Conservation (phyloP, 2,113 vertebrate genomes). For the Fulica atra region DNA sequence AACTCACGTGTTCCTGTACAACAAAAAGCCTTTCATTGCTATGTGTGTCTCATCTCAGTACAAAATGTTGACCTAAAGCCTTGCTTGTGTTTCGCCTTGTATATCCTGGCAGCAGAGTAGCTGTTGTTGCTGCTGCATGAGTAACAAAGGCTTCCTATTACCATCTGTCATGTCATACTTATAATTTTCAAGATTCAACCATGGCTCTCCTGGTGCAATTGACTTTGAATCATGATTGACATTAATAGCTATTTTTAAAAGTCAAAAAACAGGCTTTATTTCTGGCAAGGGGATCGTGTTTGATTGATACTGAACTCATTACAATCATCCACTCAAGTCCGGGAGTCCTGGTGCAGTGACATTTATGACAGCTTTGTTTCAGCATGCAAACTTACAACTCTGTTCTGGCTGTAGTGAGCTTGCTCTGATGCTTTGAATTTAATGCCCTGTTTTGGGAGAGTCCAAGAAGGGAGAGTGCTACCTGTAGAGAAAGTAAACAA, state of each 20-base stretch:
- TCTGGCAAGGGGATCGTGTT: slow-evolving; percentile 2
- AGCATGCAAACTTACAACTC: neutral
- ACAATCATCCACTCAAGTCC: neutral
- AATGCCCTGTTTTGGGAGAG: neutral
- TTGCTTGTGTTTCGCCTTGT: neutral
- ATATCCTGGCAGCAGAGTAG: neutral
- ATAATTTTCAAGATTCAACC: neutral
- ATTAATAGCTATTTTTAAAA: slow-evolving; percentile 33
- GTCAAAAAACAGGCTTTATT: neutral
- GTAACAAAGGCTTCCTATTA: slow-evolving; percentile 22
- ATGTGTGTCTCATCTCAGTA: neutral
- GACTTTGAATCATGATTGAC: neutral
- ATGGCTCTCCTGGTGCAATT: fast-evolving
- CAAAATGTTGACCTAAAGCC: slow-evolving; percentile 10
- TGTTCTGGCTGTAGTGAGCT: fast-evolving
- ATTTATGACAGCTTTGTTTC: slow-evolving; percentile 28
- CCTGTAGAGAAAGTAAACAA: neutral
- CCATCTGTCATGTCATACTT: slow-evolving; percentile 46
- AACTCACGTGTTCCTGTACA: neutral
- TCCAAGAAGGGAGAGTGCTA: neutral
- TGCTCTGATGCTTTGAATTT: neutral
- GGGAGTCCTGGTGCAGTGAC: neutral
- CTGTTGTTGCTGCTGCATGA: neutral
- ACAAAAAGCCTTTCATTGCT: neutral
- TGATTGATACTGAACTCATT: slow-evolving; percentile 22